Conservation (phyloP, 2,888 invertebrate genomes). For the Athalia rosae region DNA sequence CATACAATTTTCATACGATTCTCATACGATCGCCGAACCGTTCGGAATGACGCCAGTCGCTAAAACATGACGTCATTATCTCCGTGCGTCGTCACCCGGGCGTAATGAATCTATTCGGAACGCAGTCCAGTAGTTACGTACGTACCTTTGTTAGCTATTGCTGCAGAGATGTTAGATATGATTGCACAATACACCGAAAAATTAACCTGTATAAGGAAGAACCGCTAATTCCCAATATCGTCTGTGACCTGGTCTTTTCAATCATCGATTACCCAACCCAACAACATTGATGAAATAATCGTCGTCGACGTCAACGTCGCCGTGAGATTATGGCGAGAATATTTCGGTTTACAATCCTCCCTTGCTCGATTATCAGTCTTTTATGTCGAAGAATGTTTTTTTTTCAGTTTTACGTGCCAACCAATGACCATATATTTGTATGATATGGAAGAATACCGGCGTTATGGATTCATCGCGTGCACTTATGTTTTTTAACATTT, state of each 20-base stretch:
- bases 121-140: too few relatives aligned
- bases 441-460: neutral
- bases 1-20: too few relatives aligned
- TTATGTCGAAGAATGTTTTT: neutral
- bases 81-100: too few relatives aligned
- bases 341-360: neutral
- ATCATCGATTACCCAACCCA: constrained; percentile 4
- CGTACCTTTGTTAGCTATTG: neutral
- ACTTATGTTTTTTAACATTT: too few relatives aligned
- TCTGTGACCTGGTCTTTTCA: neutral
- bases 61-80: too few relatives aligned
- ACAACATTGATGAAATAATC: neutral
- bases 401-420: neutral
- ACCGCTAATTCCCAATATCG: neutral
- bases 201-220: neutral
- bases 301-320: neutral
- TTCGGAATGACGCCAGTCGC: too few relatives aligned
- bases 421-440: neutral
- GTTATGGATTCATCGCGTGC: neutral
- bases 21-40: too few relatives aligned
- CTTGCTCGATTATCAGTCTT: neutral
- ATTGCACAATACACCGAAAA: neutral
- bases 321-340: neutral
- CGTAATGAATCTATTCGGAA: too few relatives aligned
- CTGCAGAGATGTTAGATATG: neutral